A percentile compares a stretch with the other conserved stretches of the same genome.
These are phyloP conservation scores for Gasterosteus aculeatus DNA, from an alignment of 2,113 vertebrate species.

Conservation along the genomic window DNA sequence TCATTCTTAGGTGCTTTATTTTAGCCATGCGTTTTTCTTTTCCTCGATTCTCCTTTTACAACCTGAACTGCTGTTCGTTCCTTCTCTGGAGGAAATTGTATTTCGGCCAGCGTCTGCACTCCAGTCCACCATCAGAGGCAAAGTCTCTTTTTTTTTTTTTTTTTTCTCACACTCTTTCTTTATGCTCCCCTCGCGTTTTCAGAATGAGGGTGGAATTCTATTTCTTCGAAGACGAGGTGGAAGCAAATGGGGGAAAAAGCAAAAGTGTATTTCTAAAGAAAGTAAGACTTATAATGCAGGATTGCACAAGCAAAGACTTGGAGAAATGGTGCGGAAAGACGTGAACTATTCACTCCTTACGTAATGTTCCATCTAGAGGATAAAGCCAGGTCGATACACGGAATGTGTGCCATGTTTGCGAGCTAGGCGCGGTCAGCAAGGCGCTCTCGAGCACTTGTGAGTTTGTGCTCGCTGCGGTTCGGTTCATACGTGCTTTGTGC, in stretches of 20 bases:
- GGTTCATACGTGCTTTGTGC: not conserved
- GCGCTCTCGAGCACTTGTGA: conserved; percentile 3
- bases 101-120: not conserved
- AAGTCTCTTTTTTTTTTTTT: not conserved
- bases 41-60: not conserved
- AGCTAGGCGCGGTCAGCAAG: conserved; percentile 50
- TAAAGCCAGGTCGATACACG: conserved; percentile 34
- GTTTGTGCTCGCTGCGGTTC: not conserved
- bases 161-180: not conserved
- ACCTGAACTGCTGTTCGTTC: not conserved
- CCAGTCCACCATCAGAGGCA: not conserved
- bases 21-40: not conserved
- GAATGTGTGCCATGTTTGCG: conserved; percentile 56
- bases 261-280: not conserved
- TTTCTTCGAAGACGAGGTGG: not conserved
- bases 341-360: not conserved
- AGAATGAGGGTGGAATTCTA: not conserved
- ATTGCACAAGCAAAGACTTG: not conserved
- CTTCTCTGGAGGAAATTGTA: not conserved
- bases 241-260: not conserved
- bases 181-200: not conserved
- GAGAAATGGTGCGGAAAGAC: not conserved
- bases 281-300: no score
- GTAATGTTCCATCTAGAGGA: not conserved
- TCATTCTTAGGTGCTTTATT: not conserved